Evolutionary conservation across 2,797 vertebrate species (phyloP), one percentile per base, ranked within the genome.

Genomic region (Sebastolobus alascanus): DNA sequence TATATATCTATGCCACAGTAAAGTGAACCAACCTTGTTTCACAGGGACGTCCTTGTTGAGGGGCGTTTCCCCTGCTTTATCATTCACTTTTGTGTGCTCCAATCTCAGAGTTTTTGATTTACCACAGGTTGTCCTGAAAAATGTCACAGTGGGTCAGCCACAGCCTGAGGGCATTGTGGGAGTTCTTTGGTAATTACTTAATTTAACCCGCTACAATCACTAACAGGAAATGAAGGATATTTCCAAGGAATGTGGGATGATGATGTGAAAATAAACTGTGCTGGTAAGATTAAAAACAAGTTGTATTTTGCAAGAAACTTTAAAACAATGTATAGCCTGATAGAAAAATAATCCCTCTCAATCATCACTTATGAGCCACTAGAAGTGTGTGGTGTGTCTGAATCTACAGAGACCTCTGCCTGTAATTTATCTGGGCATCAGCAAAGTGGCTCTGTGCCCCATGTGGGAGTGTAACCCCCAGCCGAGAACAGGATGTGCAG

Each of bases 101-200:
- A 54, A 14, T 1, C 8, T 83, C 52, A n/a, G 75, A 20, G 63
- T 8, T 35, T 46, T 68, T 5, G 78, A 75, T 55, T 80, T 74
- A 20, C 92, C 86, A 86, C 94, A 96, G 43, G 75, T 89, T 63
- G 94, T 22, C 79, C 96, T 96, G 85, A 46, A 33, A 89, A 65
- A 84, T 37, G 69, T 83, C 70, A 89, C 25, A 84, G 27, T 2
- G 16, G 25, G 43, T 83, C 4, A 85, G 5, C 2, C 5, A 56
- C 37, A 77, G 22, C 22, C 3, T 46, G 33, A 76, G 14, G 11
- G 2, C 18, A 35, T 10, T 31, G 1, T 37, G 5, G 11, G 2
- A 66, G 14, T 63, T 56, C 2, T 59, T 40, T 56, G 3, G 11
- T 8, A 37, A 46, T 25, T 38, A 63, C 38, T 38, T n/a, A n/a